A percentile compares a stretch with the other conserved stretches of the same genome.
Conservation (phyloP, 1,140 invertebrate species). For the Zophobas atratus region DNA sequence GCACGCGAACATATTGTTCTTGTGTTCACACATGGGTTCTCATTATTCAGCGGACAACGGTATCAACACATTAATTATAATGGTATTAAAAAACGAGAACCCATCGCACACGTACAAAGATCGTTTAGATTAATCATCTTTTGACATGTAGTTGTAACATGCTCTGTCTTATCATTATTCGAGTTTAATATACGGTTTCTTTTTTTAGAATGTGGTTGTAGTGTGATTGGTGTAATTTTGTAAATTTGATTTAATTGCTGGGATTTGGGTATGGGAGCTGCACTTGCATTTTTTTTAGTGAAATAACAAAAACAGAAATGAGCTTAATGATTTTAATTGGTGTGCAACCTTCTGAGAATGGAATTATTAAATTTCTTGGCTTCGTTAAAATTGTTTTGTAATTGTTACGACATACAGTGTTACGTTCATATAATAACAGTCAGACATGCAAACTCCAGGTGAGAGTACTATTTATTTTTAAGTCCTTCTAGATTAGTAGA, state of each 20-base stretch:
- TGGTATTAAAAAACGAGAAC: slow-evolving; percentile 3
- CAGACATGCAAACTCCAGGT: no score
- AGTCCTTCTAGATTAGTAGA: no score
- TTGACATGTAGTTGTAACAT: slow-evolving; percentile 18
- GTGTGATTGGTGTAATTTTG: background rate
- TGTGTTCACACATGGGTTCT: slow-evolving; percentile 16
- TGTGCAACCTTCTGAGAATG: slow-evolving; percentile 2
- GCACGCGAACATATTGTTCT: slow-evolving; percentile 18
- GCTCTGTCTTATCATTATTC: background rate
- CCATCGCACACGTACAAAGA: slow-evolving; percentile 14
- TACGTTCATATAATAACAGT: no score
- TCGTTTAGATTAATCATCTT: slow-evolving; percentile 23
- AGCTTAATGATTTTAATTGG: slow-evolving; percentile 19
- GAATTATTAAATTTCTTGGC: slow-evolving; percentile 13
- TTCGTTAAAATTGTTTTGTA: slow-evolving; percentile 34
- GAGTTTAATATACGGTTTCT: background rate
- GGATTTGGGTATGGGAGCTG: background rate
- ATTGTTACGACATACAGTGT: slow-evolving; percentile 10
- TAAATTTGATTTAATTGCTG: background rate
- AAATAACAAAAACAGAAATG: background rate
- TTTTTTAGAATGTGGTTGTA: background rate
- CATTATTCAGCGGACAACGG: slow-evolving; percentile 26
- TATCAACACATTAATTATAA: slow-evolving; percentile 25
- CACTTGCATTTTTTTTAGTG: background rate
- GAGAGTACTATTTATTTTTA: no score